Base-by-base conservation (phyloP, 2,113 vertebrate genomes). In the Sinocyclocheilus anshuiensis region DNA sequence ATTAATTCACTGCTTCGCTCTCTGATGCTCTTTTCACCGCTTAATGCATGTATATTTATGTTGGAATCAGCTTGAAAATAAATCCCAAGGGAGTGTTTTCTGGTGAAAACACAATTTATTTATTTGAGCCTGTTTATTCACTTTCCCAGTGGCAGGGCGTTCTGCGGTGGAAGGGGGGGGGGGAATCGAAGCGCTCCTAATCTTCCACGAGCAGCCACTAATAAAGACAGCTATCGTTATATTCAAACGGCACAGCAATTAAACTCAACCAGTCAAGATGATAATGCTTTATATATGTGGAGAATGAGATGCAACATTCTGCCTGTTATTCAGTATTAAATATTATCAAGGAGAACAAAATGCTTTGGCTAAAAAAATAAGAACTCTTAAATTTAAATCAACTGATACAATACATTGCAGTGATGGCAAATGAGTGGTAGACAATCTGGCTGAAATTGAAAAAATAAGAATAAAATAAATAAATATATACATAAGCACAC, bases 41-140 rank as follows among this genome's bases (percentile, higher is more conserved):
- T 91, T 93, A 95, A 95, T 90, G 86, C 93, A 94, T 95, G 94
- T 95, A 94, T 95, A 95, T 95, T 95, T 95, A 95, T 94, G 94
- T 94, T 93, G 91, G 92, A 95, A 95, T 95, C 94, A 93, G 92
- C 93, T 94, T 93, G 92, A 92, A 93, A 94, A 94, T 91, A 93
- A 94, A 94, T 93, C 94, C 94, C 93, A 93, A 91, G 93, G 94
- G 94, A 95, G 93, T 57, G 90, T 93, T 95, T 95, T 93, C 90
- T 77, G 93, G 93, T 92, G 90, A 93, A 95, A 94, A 94, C 92
- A 90, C 92, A 94, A 95, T 95, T 95, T 94, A 95, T 95, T 95
- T 94, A 95, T 95, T 94, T 93, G 89, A 92, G 92, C 92, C 92
- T 93, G 93, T 95, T 95, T 94, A 95, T 94, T 92, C 93, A 92